Evolutionary conservation across 2,888 invertebrate genomes (phyloP), one percentile per base, ranked within the genome.

Genomic region (Notocelia uddmanniana): DNA sequence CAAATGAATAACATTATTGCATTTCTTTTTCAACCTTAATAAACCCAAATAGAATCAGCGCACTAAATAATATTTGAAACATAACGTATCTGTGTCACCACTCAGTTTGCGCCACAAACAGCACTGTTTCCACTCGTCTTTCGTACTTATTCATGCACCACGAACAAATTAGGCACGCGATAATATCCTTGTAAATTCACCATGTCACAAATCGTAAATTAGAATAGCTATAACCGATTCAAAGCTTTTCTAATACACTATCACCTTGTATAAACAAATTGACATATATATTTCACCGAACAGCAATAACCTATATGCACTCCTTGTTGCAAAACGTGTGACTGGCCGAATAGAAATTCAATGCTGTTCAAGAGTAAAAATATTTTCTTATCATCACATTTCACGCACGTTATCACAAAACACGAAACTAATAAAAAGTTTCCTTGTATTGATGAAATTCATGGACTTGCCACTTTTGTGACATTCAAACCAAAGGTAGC

Each of bases 151-250:
- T 86, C 87, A 84, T 84, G 80, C 80, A 81, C 78, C 73, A 81
- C 81, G 82, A 75, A 77, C 79, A 81, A 88, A 90, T 91, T 91
- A 88, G 87, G 73, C 87, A 91, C 89, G 91, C 89, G 83, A 84
- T 87, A 87, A 88, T 86, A 83, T 82, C 82, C 86, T 86, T 86
- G 83, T 82, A 85, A 84, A 84, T 85, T 83, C 78, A 80, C 75
- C 79, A 84, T 79, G 79, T 78, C 73, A 73, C 73, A 75, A 75
- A 75, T 78, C 80, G 80, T 80, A 81, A 80, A 80, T 79, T 80
- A 48, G 45, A 54, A 67, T 50, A 45, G n/a, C 37, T 54, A 52
- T 41, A 52, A 52, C 45, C 26, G 57, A 59, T 67, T 59, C 52
- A 59, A 45, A 45, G 21, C 59, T 64, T 13, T 11, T 59, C 66